A percentile compares a stretch with the other conserved stretches of the same genome.
phyloP scores from a whole-genome alignment of 1,140 invertebrate species.

The Papilio xuthus region DNA sequence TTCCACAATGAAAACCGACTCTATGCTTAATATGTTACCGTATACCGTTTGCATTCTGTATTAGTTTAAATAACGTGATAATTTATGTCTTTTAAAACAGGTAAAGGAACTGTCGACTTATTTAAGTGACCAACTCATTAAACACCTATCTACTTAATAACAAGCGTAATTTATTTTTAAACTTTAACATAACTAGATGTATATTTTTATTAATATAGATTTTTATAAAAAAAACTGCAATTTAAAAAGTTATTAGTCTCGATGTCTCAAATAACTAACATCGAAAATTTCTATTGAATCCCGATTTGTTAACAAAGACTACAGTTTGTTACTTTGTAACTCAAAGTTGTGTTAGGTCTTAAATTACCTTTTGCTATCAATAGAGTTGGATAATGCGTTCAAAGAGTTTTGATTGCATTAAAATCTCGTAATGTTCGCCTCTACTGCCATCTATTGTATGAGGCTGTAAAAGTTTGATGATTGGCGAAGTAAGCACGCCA shows the following conservation, averaged over 20 bases:
- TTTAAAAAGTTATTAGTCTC: background rate
- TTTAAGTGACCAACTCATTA: too few relatives aligned
- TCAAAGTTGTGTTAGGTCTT: background rate
- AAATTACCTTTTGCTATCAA: constrained; percentile 3
- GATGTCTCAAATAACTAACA: background rate
- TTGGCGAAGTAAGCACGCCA: background rate
- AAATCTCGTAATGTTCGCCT: background rate
- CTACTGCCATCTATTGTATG: background rate
- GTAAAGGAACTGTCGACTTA: too few relatives aligned
- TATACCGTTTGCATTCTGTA: too few relatives aligned
- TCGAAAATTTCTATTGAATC: background rate
- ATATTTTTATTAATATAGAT: too few relatives aligned
- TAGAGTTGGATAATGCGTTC: background rate
- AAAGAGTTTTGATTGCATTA: background rate
- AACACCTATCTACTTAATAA: too few relatives aligned
- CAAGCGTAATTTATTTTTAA: too few relatives aligned
- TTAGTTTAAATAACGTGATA: too few relatives aligned
- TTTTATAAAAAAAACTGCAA: background rate
- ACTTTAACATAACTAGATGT: too few relatives aligned
- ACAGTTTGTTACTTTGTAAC: background rate
- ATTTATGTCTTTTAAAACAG: too few relatives aligned
- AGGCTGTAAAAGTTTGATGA: background rate
- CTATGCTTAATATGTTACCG: too few relatives aligned
- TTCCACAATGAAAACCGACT: too few relatives aligned
- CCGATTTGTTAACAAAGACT: background rate